Base-by-base conservation (phyloP, 2,888 invertebrate genomes). In the Bombyx huttoni region DNA sequence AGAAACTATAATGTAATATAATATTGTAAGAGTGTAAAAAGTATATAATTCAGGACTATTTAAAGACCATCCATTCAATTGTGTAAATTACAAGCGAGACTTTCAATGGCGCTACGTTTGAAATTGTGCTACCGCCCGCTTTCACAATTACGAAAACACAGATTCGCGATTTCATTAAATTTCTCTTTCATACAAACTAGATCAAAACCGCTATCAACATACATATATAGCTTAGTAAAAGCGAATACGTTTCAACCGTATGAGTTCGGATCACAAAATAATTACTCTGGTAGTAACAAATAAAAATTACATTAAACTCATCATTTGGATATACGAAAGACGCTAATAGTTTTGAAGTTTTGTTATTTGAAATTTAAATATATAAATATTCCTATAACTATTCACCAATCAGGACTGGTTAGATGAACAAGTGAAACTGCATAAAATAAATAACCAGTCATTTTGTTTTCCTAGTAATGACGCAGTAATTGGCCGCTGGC, bases 401-500 rank as follows among this genome's bases (percentile, higher is more conserved):
- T 24, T 46, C 45, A 34, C 35, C 24, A 34, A 45, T 50, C 24
- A 24, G 24, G 2, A 24, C 5, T 24, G 48, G 46, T 12, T 10
- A 48, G 46, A 49, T 53, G 48, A 51, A 34, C 48, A 52, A 49
- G 54, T 51, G 53, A 53, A 64, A 53, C 64, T 63, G 63, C 53
- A 60, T 53, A 62, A 62, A 55, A 52, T 48, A 52, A 63, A 68
- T 65, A 54, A 57, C 51, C 54, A 55, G 54, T 51, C 57, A 48
- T 58, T 56, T 62, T 53, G 54, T 57, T 51, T 49, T 52, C n/a
- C 9, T 13, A 52, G 14, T 48, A 49, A 61, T 56, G 56, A 54
- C 54, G 48, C 51, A 52, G 52, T 67, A 67, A 67, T 66, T 64
- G 64, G 57, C 59, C 60, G 62, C 61, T 65, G 65, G 59, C 55